Base-by-base conservation (phyloP, 2,888 invertebrate species). In the Diaphora mendica region DNA sequence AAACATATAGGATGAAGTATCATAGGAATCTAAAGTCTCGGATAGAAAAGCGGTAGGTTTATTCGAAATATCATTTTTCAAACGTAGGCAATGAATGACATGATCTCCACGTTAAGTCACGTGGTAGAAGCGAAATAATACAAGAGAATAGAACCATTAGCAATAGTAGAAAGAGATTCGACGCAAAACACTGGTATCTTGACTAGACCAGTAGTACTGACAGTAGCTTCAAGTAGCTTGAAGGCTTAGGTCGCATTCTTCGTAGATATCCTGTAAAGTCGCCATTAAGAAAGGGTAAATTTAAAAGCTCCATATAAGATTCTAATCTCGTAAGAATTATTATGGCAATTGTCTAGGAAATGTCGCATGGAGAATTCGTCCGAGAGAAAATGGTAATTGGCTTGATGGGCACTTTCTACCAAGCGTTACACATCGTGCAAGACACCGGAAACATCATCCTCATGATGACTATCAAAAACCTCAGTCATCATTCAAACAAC, bases 301-400 rank as follows among this genome's bases (percentile, higher is more conserved):
- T 23, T 9, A 23, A n/a, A n/a, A n/a, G 51, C n/a, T 20, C 51
- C 2, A 2, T 55, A n/a, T 11, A 2, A 76, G 55, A 77, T 70
- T 69, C 55, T 55, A 73, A 78, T 75, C 75, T 73, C 71, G 70
- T 72, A 82, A 78, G 75, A 84, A 80, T 84, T 75, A 77, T 82
- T 75, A 79, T 73, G 80, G 79, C 82, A 84, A 80, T 68, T 72
- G 76, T 73, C 75, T 75, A 74, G 82, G 76, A 79, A 77, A 84
- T 85, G 84, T 89, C 87, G 86, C 87, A 86, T 80, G 76, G 76
- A 84, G 81, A 83, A 79, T 78, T 55, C 83, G 86, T 84, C 85
- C 80, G 79, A 82, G 84, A 86, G 88, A 90, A 89, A 89, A 90
- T 88, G 88, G 82, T 90, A 91, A 92, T 91, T 92, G 89, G 86